A percentile compares a stretch with the other conserved stretches of the same genome.
Evolutionary conservation across 2,113 vertebrate species (phyloP).

Genomic region (Phaethornis superciliosus): DNA sequence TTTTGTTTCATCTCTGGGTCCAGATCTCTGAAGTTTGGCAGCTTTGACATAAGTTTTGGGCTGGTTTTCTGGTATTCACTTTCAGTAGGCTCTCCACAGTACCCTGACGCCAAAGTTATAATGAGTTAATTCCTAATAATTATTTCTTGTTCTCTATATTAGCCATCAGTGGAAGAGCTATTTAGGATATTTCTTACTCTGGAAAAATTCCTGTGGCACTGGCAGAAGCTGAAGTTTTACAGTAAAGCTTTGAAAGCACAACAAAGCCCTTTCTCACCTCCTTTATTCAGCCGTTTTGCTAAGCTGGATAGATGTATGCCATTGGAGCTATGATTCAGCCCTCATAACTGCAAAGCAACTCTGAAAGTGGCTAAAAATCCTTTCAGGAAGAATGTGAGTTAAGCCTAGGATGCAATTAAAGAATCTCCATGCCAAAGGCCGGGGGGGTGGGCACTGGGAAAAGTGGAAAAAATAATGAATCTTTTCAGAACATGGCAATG

Average conservation of each 20-base stretch:
- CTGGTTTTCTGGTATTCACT: neutral
- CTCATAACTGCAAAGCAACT: neutral
- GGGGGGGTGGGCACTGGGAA: neutral
- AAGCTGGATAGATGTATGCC: neutral
- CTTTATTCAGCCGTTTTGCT: neutral
- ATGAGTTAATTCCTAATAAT: neutral
- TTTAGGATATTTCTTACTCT: neutral
- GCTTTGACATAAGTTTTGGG: neutral
- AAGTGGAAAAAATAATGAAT: neutral
- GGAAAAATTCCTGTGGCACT: neutral
- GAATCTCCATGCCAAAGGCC: neutral
- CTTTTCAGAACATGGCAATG: neutral
- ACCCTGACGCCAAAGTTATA: neutral
- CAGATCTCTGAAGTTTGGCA: constrained; percentile 21
- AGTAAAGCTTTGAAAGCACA: neutral
- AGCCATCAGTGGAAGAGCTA: neutral
- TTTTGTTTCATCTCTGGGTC: constrained; percentile 17
- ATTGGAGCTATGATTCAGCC: neutral
- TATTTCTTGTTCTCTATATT: neutral
- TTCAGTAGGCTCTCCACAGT: neutral
- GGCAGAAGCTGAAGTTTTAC: neutral
- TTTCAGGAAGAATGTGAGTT: neutral
- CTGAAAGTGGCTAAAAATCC: neutral
- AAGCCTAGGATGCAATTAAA: constrained; percentile 12
- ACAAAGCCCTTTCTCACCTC: neutral